These are phyloP conservation scores for Drosophila setifemur DNA, from an alignment of 1,140 invertebrate species.

Conservation along the genomic window DNA sequence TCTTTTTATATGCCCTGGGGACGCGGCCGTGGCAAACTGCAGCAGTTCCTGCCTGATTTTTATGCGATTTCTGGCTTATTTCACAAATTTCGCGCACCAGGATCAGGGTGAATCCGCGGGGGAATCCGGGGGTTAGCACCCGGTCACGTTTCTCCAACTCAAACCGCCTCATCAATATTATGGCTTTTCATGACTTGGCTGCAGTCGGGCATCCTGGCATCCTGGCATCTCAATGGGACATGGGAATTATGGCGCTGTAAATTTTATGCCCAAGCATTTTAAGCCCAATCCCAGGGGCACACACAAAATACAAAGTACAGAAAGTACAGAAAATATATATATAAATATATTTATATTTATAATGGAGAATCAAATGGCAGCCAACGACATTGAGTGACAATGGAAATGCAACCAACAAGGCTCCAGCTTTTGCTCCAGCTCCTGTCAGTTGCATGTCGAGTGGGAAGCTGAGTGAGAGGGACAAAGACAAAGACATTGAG, in stretches of 20 bases:
- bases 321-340: too few species aligned
- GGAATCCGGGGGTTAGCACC: constrained; percentile 15
- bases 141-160: constrained; percentile 27
- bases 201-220: too few species aligned
- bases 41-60: constrained; percentile 57
- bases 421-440: constrained; percentile 24
- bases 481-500: constrained; percentile 7
- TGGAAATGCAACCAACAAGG: constrained; percentile 33
- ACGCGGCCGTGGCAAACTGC: constrained; percentile 23
- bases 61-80: constrained; percentile 74
- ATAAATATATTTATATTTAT: constrained; percentile 13
- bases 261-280: constrained; percentile 37
- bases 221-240: constrained; percentile 13
- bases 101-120: not conserved
- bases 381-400: constrained; percentile 45
- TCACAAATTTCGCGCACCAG: constrained; percentile 51
- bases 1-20: constrained; percentile 20
- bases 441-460: constrained; percentile 65
- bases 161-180: constrained; percentile 59
- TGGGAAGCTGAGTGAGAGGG: constrained; percentile 7
- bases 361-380: constrained; percentile 36
- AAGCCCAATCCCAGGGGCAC: not conserved
- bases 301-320: too few species aligned
- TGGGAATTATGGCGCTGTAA: constrained; percentile 67
- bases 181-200: constrained; percentile 47